Base-by-base conservation (phyloP, 53 echinoderm and acorn worm species). In the Paelopatides confundens region DNA sequence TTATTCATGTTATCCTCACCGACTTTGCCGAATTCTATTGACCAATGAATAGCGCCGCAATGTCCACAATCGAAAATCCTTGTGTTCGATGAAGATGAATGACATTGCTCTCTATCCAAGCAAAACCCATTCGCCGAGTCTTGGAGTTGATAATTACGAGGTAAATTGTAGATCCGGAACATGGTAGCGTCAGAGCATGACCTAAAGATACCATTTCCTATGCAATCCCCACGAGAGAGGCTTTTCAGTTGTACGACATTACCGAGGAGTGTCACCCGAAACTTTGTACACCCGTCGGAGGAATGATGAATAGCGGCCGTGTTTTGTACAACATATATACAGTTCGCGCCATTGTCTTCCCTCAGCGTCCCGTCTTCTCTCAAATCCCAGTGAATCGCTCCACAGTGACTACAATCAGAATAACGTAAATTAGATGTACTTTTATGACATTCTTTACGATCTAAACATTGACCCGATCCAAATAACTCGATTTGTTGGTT, bases 21-120 rank as follows among this genome's bases (percentile, higher is more conserved):
- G 14, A 76, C 43, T 35, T 76, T 6, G 23, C 5, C 14, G 43
- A 23, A 21, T 13, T 35, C 40, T 2, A 76, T 47, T 21, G 76
- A 76, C 76, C 76, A 76, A 28, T 76, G 76, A 43, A 76, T 76
- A 21, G 76, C 76, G 0, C 76, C 76, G 24, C 76, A 76, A 35
- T 76, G 76, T 2, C 29, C 26, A 0, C 43, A 76, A 26, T 40
- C 26, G 43, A 14, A 76, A 13, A 76, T 21, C 23, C 76, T 39
- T 39, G 37, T 76, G 48, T 76, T 76, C 5, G 76, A 76, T 21
- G 76, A 43, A n/a, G 76, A 76, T 13, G 76, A 47, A 76, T 76
- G 76, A 5, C 76, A 76, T 24, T 76, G 76, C 47, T 76, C 76
- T 28, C 76, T 76, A 28, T 76, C 76, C 11, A 76, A 46, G 23